Base-by-base conservation (phyloP, 1,140 invertebrate species). In the Meloidogyne floridensis region DNA sequence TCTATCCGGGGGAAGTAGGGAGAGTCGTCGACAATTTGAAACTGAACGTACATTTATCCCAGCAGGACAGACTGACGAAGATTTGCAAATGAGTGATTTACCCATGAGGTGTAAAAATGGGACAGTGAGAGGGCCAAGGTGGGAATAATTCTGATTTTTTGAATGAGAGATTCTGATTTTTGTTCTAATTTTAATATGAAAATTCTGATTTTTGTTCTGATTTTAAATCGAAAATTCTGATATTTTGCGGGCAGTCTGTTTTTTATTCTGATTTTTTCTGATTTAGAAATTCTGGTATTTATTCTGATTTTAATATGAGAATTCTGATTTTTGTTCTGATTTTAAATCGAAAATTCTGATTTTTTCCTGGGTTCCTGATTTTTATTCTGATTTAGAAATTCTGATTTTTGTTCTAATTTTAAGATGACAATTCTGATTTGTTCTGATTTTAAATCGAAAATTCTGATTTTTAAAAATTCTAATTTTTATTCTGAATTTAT, bases 21-120 rank as follows among this genome's bases (percentile, higher is more conserved):
- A 65, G 7, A 65, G 74, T 71, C 78, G 81, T 74, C 78, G 84
- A 56, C 78, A 79, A 10, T 89, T 89, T 76, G 86, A 89, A 77
- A 89, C 87, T 8, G 87, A 89, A 75, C 76, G 87, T 53, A 89
- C 86, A 10, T 89, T 87, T 80, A 82, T 89, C 1, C 88, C 89
- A 54, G 80, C 79, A 8, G 53, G 9, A 15, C 47, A 51, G 11
- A 80, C 42, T 70, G 71, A 59, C 4, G 59, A 59, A 10, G 53
- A 78, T 54, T 11, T 74, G 72, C 79, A 80, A 59, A 72, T 80
- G 71, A 11, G 71, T 0, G 77, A 79, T 53, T n/a, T 65, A 65
- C 59, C 59, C 7, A 79, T 79, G 77, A 47, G 72, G 7, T 32
- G 72, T 53, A 79, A 51, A 72, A 79, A 79, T 51, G 77, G 77